Base-by-base conservation (phyloP, 2,888 invertebrate species). In the Tachystola acroxantha region DNA sequence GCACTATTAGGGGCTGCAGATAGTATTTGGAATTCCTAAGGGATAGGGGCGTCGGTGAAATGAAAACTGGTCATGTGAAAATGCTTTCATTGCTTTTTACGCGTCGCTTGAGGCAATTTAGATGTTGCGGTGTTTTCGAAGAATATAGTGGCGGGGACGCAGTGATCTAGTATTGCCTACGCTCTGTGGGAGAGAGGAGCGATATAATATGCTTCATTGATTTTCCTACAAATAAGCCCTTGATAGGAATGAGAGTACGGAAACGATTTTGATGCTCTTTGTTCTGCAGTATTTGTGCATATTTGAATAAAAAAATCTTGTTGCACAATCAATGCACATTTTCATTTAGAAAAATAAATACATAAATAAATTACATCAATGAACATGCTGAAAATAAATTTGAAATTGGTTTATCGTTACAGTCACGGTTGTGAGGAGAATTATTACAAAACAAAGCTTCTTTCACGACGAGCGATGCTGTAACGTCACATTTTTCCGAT, bases 11-110 rank as follows among this genome's bases (percentile, higher is more conserved):
- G 69, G 72, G 69, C 64, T 75, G 74, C 71, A 80, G 77, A 79
- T 79, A 79, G 70, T 70, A 69, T 79, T 64, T 40, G 71, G 68
- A 71, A 81, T 84, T 82, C 82, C 84, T 75, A 43, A 58, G 84
- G 81, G 84, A 74, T 66, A 62, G 68, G 78, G 76, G 73, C 60
- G 69, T 59, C 59, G 58, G 68, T 63, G 74, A 75, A 79, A 81
- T 80, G 80, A 76, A 76, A 80, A 79, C 78, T 79, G 66, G 67
- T 75, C 79, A 80, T 80, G 82, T 81, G 82, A 79, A 82, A 84
- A 80, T 73, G 80, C 78, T 81, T 82, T 80, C 78, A 78, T 79
- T 80, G 84, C 80, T 75, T 81, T 81, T 84, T 76, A 74, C 80
- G 77, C 80, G 70, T 74, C 71, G 80, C 84, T 72, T 60, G 74